Conservation (phyloP, 2,888 invertebrate species). For the Brachypalpus laphriformis region DNA sequence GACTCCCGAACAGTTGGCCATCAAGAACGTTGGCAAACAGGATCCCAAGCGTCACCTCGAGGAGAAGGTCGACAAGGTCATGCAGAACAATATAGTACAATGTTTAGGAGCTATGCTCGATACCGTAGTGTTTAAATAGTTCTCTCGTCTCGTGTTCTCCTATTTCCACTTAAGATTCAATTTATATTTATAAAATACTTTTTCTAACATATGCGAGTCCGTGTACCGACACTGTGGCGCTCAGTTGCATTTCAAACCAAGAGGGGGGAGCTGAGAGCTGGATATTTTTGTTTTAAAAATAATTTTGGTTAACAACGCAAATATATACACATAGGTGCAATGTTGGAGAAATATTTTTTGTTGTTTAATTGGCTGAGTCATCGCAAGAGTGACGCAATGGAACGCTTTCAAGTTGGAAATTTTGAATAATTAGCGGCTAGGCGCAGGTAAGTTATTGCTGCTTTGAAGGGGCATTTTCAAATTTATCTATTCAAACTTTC, state of each 20-base stretch:
- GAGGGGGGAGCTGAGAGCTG: neutral
- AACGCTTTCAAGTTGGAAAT: too few relatives aligned
- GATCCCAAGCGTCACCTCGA: slow-evolving; percentile 99
- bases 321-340: slow-evolving; percentile 43
- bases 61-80: slow-evolving; percentile 97
- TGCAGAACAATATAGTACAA: slow-evolving; percentile 99
- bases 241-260: slow-evolving; percentile 9
- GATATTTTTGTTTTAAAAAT: slow-evolving; percentile 36
- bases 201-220: slow-evolving; percentile 53
- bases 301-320: slow-evolving; percentile 44
- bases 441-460: too few relatives aligned
- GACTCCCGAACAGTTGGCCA: slow-evolving; percentile 99
- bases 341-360: slow-evolving; percentile 13
- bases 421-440: too few relatives aligned
- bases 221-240: slow-evolving; percentile 14
- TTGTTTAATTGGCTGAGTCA: slow-evolving; percentile 12
- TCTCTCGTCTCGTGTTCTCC: slow-evolving; percentile 23
- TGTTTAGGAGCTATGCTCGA: slow-evolving; percentile 98
- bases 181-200: slow-evolving; percentile 66
- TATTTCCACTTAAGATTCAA: slow-evolving; percentile 62
- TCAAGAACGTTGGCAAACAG: slow-evolving; percentile 99
- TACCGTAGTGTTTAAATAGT: slow-evolving; percentile 93
- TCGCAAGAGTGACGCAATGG: neutral
- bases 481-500: too few relatives aligned
- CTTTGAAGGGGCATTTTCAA: too few relatives aligned